A percentile compares a stretch with the other conserved stretches of the same genome.
These are phyloP conservation scores for Anhinga anhinga DNA, from an alignment of 2,113 vertebrate genomes.

Conservation along the genomic window DNA sequence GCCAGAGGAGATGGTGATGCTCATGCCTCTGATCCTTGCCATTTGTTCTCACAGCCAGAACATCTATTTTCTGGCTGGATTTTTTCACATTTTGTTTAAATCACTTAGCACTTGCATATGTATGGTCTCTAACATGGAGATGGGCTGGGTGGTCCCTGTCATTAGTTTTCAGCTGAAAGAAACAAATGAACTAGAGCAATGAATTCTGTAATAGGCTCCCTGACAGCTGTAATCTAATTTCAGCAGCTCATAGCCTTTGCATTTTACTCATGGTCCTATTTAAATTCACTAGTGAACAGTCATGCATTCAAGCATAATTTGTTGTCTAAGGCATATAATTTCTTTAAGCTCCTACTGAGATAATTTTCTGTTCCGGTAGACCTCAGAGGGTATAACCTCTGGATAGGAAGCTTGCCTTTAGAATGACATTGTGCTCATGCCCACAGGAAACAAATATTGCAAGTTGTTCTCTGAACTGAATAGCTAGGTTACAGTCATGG, in stretches of 20 bases:
- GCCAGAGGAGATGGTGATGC: rapidly evolving
- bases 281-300: background rate
- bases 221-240: background rate
- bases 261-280: background rate
- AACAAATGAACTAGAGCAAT: background rate
- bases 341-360: background rate
- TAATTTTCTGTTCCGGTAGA: background rate
- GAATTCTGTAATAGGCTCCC: background rate
- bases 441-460: background rate
- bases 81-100: background rate
- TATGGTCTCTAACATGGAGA: background rate
- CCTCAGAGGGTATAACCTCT: background rate
- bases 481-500: background rate
- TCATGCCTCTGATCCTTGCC: background rate
- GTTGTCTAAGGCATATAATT: background rate
- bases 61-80: background rate
- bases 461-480: background rate
- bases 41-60: background rate
- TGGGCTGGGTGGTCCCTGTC: background rate
- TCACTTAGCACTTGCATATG: background rate
- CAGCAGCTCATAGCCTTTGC: background rate
- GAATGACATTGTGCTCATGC: background rate
- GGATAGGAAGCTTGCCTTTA: background rate
- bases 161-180: background rate
- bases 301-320: background rate